phyloP scores from a whole-genome alignment of 1,140 invertebrate genomes.

The Phthorimaea operculella region DNA sequence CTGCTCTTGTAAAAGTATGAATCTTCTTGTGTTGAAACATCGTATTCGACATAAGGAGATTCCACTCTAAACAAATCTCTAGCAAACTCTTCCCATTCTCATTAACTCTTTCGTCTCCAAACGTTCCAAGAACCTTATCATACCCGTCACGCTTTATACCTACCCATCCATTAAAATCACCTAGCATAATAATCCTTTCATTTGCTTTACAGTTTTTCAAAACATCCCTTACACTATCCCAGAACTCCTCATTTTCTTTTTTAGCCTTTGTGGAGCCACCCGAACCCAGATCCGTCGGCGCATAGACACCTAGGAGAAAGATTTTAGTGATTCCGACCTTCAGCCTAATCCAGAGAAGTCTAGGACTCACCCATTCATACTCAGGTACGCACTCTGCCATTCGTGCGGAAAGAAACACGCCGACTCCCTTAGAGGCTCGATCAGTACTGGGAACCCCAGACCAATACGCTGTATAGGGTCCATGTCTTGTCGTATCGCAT shows the following conservation, averaged over 20 bases:
- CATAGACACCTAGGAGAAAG: too few relatives aligned
- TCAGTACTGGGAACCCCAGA: background rate
- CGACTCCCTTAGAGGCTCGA: background rate
- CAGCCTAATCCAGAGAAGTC: background rate
- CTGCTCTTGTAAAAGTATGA: too few relatives aligned
- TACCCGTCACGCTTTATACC: background rate
- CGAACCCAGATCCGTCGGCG: background rate
- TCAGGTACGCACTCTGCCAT: background rate
- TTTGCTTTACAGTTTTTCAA: background rate
- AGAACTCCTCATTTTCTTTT: background rate
- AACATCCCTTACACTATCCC: background rate
- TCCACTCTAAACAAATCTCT: too few relatives aligned
- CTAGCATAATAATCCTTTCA: background rate
- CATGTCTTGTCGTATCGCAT: background rate
- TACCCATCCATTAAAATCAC: constrained; percentile 5
- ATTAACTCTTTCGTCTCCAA: too few relatives aligned
- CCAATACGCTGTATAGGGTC: background rate
- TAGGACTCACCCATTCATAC: background rate
- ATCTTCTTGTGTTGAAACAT: too few relatives aligned
- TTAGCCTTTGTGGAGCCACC: background rate
- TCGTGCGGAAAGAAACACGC: background rate
- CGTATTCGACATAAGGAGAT: too few relatives aligned
- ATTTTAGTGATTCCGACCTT: background rate
- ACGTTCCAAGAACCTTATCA: too few relatives aligned
- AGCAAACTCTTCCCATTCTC: too few relatives aligned